phyloP scores from a whole-genome alignment of 2,888 invertebrate species.

The Ormyrus nitidulus region DNA sequence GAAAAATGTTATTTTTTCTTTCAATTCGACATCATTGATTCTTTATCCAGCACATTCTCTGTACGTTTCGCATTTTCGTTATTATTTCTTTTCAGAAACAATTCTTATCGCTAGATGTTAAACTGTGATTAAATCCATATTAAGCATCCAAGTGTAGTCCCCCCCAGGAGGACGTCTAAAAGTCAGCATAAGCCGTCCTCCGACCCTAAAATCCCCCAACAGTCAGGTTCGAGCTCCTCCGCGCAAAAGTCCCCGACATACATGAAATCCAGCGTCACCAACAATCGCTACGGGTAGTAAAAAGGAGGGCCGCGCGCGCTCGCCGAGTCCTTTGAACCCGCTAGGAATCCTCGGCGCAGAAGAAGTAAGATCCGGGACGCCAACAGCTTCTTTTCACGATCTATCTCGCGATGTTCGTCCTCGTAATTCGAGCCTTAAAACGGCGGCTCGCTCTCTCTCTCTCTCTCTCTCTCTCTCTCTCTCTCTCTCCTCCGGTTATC shows the following conservation, averaged over 20 bases:
- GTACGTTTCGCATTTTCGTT: too few relatives aligned
- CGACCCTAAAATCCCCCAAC: too few relatives aligned
- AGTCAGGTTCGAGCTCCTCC: too few relatives aligned
- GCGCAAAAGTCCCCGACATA: neutral
- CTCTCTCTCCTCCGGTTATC: neutral
- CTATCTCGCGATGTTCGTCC: neutral
- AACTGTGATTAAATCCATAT: too few relatives aligned
- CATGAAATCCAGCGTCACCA: neutral
- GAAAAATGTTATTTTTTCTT: neutral
- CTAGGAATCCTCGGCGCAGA: too few relatives aligned
- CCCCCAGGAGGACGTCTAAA: too few relatives aligned
- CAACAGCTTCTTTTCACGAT: neutral
- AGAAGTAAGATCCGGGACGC: neutral
- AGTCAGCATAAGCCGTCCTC: too few relatives aligned
- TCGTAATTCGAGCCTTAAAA: slow-evolving; percentile 22
- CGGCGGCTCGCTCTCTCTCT: neutral
- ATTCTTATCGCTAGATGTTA: too few relatives aligned
- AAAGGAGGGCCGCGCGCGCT: neutral
- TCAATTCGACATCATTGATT: neutral
- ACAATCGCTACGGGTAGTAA: slow-evolving; percentile 5
- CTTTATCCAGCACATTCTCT: too few relatives aligned
- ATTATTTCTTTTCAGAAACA: too few relatives aligned
- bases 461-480: neutral
- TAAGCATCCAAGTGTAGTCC: too few relatives aligned
- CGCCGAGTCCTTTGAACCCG: too few relatives aligned